Evolutionary conservation across 2,113 vertebrate species (phyloP).

Genomic region (Sceloporus tristichus): DNA sequence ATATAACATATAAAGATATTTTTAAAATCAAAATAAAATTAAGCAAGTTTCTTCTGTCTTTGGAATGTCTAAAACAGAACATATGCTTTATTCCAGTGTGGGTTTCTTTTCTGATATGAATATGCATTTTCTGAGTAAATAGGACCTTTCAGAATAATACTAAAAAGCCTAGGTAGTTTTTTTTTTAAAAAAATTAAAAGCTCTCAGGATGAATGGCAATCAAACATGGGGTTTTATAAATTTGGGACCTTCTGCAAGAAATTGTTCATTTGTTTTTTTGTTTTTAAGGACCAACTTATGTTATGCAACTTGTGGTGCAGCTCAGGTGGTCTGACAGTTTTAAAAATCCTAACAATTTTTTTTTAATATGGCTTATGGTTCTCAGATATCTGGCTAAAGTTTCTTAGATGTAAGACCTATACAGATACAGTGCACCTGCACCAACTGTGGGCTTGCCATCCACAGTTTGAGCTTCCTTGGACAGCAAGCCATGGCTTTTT

Average conservation of each 20-base stretch:
- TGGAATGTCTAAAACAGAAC: conserved; percentile 77
- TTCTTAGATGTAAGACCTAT: conserved; percentile 21
- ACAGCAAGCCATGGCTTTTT: too few relatives aligned
- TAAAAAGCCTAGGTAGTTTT: conserved; percentile 66
- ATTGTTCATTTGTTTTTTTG: too few relatives aligned
- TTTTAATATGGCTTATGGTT: conserved; percentile 67
- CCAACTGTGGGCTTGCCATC: too few relatives aligned
- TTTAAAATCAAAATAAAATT: conserved; percentile 61
- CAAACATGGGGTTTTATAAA: conserved; percentile 33
- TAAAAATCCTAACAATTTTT: conserved; percentile 4
- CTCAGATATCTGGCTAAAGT: conserved; percentile 35
- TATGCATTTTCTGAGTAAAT: conserved; percentile 46
- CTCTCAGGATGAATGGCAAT: conserved; percentile 33
- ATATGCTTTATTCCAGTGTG: conserved; percentile 67
- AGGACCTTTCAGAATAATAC: conserved; percentile 69
- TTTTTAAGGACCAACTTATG: background rate
- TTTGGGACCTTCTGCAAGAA: conserved; percentile 39
- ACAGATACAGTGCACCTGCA: background rate
- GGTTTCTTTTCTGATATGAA: conserved; percentile 59
- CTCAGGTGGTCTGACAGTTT: background rate
- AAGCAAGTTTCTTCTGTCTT: conserved; percentile 72
- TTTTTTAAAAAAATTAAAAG: conserved; percentile 56
- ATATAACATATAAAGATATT: conserved; percentile 79
- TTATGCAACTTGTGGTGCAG: background rate
- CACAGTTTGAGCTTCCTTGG: too few relatives aligned